phyloP scores from a whole-genome alignment of 1,140 invertebrate species.

The Cardiocondyla obscurior region DNA sequence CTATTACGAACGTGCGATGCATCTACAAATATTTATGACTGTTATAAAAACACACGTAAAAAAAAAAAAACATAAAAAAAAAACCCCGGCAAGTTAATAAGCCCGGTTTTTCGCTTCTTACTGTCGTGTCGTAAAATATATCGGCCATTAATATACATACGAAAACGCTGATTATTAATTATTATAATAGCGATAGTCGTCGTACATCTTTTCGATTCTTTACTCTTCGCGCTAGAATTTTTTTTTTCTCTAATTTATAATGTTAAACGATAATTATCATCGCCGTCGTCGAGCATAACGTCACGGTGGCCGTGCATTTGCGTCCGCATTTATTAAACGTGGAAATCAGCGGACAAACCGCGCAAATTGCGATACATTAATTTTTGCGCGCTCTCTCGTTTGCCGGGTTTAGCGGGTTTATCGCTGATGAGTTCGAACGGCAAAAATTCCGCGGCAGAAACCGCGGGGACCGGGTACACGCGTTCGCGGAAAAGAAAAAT shows the following conservation, averaged over 20 bases:
- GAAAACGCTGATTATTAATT: not conserved
- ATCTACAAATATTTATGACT: constrained; percentile 34
- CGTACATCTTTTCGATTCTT: not conserved
- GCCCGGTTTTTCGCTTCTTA: too few species aligned
- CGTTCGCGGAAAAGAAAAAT: constrained; percentile 46
- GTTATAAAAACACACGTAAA: not conserved
- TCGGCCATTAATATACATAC: too few species aligned
- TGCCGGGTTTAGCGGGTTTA: constrained; percentile 10
- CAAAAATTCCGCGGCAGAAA: constrained; percentile 18
- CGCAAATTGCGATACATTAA: constrained; percentile 18
- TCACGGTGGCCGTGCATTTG: not conserved
- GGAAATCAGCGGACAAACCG: constrained; percentile 22
- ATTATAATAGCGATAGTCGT: not conserved
- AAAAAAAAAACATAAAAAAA: too few species aligned
- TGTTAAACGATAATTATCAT: not conserved
- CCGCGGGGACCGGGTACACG: not conserved
- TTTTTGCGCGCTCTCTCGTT: constrained; percentile 34
- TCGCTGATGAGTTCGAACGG: constrained; percentile 23
- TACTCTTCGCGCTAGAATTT: not conserved
- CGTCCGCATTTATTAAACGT: constrained; percentile 20
- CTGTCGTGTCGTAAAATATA: not conserved
- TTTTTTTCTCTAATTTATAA: not conserved
- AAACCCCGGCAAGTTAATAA: not conserved
- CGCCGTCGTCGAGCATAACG: constrained; percentile 13
- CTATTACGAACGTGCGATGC: constrained; percentile 27